Evolutionary conservation across 2,113 vertebrate species (phyloP).

Genomic region (Nothobranchius furzeri): DNA sequence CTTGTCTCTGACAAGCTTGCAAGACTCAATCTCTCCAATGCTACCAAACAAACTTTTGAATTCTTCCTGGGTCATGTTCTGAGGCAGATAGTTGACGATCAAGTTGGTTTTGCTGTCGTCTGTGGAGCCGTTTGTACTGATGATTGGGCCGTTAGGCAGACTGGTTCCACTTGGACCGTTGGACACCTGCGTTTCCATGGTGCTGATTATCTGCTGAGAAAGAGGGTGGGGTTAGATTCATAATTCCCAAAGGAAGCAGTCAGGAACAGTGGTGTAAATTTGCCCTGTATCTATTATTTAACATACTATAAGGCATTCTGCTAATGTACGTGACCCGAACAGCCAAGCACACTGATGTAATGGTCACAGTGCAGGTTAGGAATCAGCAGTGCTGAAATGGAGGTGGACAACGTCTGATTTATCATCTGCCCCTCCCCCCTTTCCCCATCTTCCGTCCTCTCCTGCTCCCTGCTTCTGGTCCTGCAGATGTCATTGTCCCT

Average conservation of each 20-base stretch:
- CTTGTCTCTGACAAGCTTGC: conserved; percentile 94
- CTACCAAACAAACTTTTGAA: conserved; percentile 95
- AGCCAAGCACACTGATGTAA: conserved; percentile 21
- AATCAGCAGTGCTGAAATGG: conserved; percentile 62
- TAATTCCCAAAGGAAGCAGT: conserved; percentile 20
- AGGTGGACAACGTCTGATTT: conserved; percentile 59
- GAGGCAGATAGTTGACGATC: conserved; percentile 97
- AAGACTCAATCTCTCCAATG: conserved; percentile 95
- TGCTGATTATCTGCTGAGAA: conserved; percentile 97
- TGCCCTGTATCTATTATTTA: conserved; percentile 7
- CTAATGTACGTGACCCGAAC: conserved; percentile 1
- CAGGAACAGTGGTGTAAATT: conserved; percentile 8
- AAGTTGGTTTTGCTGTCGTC: conserved; percentile 98
- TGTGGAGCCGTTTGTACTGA: conserved; percentile 85
- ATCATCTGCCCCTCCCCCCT: conserved; percentile 43
- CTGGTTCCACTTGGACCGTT: conserved; percentile 90
- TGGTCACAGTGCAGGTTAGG: conserved; percentile 57
- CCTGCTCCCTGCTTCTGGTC: conserved; percentile 67
- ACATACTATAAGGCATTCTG: conserved; percentile 3
- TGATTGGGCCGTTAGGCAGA: conserved; percentile 90
- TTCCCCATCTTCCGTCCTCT: conserved; percentile 40
- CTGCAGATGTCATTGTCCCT: conserved; percentile 77
- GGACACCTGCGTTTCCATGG: conserved; percentile 98
- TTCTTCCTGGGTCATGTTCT: conserved; percentile 98
- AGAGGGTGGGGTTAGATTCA: conserved; percentile 70